Evolutionary conservation across 2,797 vertebrate genomes (phyloP).

Genomic region (Chaetodon trifasciatus): DNA sequence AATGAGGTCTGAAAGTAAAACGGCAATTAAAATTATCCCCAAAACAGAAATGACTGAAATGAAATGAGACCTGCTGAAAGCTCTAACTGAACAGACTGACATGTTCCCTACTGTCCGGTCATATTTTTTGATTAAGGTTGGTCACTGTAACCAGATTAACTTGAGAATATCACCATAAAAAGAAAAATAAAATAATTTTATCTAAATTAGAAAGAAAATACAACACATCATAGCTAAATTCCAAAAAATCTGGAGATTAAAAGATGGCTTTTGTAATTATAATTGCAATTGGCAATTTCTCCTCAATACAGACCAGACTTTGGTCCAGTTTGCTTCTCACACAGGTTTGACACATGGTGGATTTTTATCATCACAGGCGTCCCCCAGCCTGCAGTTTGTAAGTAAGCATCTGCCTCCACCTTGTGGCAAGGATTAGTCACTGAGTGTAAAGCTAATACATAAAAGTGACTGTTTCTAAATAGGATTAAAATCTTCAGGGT

Average conservation of each 20-base stretch:
- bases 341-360: background rate
- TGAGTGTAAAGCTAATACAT: background rate
- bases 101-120: background rate
- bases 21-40: constrained; percentile 13
- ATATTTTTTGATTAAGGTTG: background rate
- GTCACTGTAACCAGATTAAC: background rate
- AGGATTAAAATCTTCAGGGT: background rate
- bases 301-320: background rate
- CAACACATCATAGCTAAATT: background rate
- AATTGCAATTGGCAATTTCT: background rate
- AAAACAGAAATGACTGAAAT: constrained; percentile 15
- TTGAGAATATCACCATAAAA: constrained; percentile 2
- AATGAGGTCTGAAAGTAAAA: constrained; percentile 46
- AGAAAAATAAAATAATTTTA: background rate
- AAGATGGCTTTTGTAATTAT: background rate
- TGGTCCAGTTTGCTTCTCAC: constrained; percentile 4
- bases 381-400: background rate
- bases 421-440: constrained; percentile 58
- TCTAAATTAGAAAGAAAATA: background rate
- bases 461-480: background rate
- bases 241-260: constrained; percentile 7
- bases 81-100: background rate
- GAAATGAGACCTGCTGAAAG: background rate
- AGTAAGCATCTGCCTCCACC: constrained; percentile 76
- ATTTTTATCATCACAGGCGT: constrained; percentile 4